Base-by-base conservation (phyloP, 2,797 vertebrate species). In the Acanthopagrus latus region DNA sequence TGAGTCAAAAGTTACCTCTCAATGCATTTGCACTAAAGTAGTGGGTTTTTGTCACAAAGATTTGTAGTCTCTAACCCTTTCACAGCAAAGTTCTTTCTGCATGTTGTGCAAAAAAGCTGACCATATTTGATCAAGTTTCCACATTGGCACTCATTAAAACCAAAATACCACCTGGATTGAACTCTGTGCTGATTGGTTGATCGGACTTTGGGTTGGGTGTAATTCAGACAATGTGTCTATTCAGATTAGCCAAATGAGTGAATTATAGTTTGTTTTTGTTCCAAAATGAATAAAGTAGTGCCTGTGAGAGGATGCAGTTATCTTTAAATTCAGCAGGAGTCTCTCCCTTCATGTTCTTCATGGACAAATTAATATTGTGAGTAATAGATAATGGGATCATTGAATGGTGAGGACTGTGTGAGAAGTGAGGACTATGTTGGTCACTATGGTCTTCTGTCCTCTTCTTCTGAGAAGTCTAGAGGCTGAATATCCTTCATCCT, bases 401-500 rank as follows among this genome's bases (percentile, higher is more conserved):
- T 72, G 44, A 63, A 66, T 5, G 43, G 14, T 29, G 33, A 50
- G 38, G 38, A 27, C 23, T 9, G 25, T 38, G 23, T 63, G 17
- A 46, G 62, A 41, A 41, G 12, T 23, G 58, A 25, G 29, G 65
- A n/a, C 52, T 5, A 23, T 23, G 23, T 44, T 29, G 9, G 47
- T 60, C 60, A 47, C 41, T 33, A 63, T 5, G 20, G 43, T 56
- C 64, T 18, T 67, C 71, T 0, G 38, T 50, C 44, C n/a, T 69
- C 51, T 0, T 63, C 25, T 25, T n/a, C 44, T 25, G 13, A 60
- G 41, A 29, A 64, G 60, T 63, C 12, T 33, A 9, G 25, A 58
- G 21, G 44, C 57, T 62, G 54, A 54, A 20, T 43, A 57, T 78
- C 82, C 82, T 59, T 69, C 82, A 76, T 69, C 71, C 64, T 73